Evolutionary conservation across 2,797 vertebrate species (phyloP).

Genomic region (Hypotaenidia okinawae): DNA sequence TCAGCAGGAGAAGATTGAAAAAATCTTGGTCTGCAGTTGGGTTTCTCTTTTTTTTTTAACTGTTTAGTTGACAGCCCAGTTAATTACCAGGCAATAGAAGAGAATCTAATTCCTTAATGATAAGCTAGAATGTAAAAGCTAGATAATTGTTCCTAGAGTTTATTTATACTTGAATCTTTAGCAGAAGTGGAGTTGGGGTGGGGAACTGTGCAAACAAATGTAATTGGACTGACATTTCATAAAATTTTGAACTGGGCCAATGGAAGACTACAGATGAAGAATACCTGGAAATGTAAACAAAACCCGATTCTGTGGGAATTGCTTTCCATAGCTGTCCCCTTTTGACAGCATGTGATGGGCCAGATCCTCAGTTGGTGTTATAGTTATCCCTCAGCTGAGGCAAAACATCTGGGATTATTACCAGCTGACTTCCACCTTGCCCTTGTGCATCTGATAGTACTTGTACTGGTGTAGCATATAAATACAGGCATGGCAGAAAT

Average conservation of each 20-base stretch:
- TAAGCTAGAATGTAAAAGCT: not conserved
- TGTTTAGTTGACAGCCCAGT: not conserved
- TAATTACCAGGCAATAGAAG: not conserved
- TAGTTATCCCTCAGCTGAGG: not conserved
- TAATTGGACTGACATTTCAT: not conserved
- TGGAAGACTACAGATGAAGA: slow-evolving; percentile 8
- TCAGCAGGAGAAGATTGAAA: not conserved
- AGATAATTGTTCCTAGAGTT: not conserved
- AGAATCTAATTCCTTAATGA: not conserved
- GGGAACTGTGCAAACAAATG: not conserved
- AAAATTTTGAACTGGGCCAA: not conserved
- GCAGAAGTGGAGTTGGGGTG: not conserved
- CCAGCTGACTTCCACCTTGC: not conserved
- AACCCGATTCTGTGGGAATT: not conserved
- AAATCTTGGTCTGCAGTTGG: not conserved
- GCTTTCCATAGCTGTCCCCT: not conserved
- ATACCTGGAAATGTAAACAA: not conserved
- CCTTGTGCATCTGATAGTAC: not conserved
- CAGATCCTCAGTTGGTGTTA: not conserved
- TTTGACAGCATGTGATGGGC: not conserved
- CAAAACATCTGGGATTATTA: not conserved
- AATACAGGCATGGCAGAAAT: not conserved
- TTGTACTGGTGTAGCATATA: not conserved
- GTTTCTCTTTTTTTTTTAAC: not conserved
- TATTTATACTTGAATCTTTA: not conserved